Conservation (phyloP, 2,113 vertebrate genomes). For the Crocuta crocuta region DNA sequence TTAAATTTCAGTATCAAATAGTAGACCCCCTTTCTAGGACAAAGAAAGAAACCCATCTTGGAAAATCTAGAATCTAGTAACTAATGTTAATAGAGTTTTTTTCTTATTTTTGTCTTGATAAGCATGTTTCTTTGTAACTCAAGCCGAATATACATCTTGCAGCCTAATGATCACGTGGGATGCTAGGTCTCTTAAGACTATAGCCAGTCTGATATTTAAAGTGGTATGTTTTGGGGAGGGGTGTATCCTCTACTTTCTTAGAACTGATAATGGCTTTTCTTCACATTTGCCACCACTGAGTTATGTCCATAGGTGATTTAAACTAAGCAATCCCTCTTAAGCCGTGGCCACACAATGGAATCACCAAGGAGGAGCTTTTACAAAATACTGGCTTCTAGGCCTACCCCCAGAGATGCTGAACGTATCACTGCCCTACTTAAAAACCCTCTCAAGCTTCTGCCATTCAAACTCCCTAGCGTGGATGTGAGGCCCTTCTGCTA, state of each 20-base stretch:
- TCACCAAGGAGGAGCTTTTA: neutral
- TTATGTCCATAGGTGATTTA: neutral
- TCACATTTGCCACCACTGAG: neutral
- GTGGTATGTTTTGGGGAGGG: neutral
- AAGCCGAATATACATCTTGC: neutral
- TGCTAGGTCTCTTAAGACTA: neutral
- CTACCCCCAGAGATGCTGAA: neutral
- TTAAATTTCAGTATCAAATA: neutral
- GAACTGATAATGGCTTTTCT: neutral
- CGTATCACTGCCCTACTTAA: neutral
- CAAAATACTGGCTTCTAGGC: neutral
- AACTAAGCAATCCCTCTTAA: neutral
- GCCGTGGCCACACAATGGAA: neutral
- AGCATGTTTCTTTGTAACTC: neutral
- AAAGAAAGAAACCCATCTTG: neutral
- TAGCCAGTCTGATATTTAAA: neutral
- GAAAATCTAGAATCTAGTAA: neutral
- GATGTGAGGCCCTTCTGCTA: neutral
- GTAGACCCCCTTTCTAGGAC: neutral
- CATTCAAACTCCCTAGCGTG: neutral
- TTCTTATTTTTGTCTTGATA: neutral
- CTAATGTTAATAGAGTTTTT: neutral
- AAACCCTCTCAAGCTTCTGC: neutral
- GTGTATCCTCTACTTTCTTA: neutral
- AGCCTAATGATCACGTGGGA: neutral